A percentile compares a stretch with the other conserved stretches of the same genome.
phyloP scores from a whole-genome alignment of 1,140 invertebrate genomes.

The Apis dorsata region DNA sequence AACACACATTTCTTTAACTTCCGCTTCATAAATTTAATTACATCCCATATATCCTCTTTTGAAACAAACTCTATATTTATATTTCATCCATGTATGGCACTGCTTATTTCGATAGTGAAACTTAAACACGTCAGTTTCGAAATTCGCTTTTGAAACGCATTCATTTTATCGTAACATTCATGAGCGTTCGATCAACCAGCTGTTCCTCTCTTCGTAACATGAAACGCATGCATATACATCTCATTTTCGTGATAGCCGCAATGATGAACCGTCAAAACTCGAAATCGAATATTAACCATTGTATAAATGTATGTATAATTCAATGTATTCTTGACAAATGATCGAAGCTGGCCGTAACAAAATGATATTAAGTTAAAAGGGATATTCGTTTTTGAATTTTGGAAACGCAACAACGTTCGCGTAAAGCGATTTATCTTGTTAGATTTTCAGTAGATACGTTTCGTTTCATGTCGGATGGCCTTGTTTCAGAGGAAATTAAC shows the following conservation, averaged over 20 bases:
- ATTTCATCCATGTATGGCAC: too few species aligned
- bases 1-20: too few species aligned
- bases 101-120: too few species aligned
- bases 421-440: background rate
- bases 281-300: background rate
- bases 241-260: background rate
- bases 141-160: background rate
- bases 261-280: background rate
- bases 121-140: background rate
- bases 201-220: background rate
- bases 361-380: background rate
- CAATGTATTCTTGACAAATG: background rate
- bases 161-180: background rate
- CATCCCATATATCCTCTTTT: too few species aligned
- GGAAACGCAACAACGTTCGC: background rate
- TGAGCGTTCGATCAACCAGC: background rate
- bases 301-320: background rate
- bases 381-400: background rate
- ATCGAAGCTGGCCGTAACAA: background rate
- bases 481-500: slow-evolving; percentile 18
- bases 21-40: too few species aligned
- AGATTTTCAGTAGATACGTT: slow-evolving; percentile 6
- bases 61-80: too few species aligned
- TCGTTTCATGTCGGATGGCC: slow-evolving; percentile 6
- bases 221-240: background rate